These are phyloP conservation scores for Bagarius yarrelli DNA, from an alignment of 2,113 vertebrate species.

Conservation along the genomic window DNA sequence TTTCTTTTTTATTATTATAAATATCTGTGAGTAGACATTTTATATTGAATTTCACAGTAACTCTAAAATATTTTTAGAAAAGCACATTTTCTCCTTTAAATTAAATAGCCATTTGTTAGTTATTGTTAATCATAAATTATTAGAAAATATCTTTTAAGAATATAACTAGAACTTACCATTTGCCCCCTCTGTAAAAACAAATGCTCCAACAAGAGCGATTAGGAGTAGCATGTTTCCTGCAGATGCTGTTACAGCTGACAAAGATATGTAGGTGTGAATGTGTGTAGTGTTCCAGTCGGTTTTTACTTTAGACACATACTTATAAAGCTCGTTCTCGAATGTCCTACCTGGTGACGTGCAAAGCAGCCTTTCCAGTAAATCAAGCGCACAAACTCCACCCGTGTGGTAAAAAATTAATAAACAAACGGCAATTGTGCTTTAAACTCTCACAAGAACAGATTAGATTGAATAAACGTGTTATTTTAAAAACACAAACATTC, in stretches of 20 bases:
- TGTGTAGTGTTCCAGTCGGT: not conserved
- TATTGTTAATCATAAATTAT: no score
- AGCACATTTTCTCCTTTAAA: no score
- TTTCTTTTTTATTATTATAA: no score
- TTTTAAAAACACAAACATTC: not conserved
- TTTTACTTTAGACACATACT: not conserved
- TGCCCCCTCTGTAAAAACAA: conserved; percentile 44
- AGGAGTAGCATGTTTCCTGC: conserved; percentile 54
- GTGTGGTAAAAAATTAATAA: not conserved
- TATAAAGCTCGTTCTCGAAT: not conserved
- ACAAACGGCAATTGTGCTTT: not conserved
- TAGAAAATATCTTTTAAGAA: no score
- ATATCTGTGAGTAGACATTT: no score
- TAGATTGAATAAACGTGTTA: no score
- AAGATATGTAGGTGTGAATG: not conserved
- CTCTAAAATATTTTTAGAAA: no score
- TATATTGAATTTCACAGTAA: no score
- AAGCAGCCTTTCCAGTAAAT: not conserved
- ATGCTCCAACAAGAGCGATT: conserved; percentile 48
- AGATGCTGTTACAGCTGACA: not conserved
- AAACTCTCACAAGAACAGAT: not conserved
- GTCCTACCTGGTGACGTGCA: not conserved
- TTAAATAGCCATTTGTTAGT: no score
- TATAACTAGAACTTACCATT: conserved; percentile 1
- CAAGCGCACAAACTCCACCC: not conserved